phyloP scores from a whole-genome alignment of 37 sponge, comb jelly and placozoan species.

The Petrosia ficiformis region DNA sequence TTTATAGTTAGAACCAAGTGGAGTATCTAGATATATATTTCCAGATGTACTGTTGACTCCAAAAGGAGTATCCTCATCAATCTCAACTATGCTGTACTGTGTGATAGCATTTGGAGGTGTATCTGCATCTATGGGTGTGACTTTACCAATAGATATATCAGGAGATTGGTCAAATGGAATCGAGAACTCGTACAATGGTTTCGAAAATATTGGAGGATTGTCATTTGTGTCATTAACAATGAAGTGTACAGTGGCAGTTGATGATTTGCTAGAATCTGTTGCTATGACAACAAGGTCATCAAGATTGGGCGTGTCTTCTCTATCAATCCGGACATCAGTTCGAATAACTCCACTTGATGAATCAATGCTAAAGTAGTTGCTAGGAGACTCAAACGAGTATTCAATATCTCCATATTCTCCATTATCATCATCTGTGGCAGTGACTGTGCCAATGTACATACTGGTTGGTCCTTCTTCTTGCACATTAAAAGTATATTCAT shows the following conservation, averaged over 20 bases:
- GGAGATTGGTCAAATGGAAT: slow-evolving; percentile 4
- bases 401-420: slow-evolving; percentile 19
- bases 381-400: slow-evolving; percentile 23
- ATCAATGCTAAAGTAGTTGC: slow-evolving; percentile 37
- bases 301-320: slow-evolving; percentile 5
- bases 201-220: slow-evolving; percentile 44
- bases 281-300: slow-evolving; percentile 1
- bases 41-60: slow-evolving; percentile 21
- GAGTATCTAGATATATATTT: slow-evolving; percentile 2
- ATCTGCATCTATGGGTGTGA: slow-evolving; percentile 56
- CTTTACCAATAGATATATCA: not conserved
- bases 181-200: slow-evolving; percentile 21
- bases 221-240: slow-evolving; percentile 61
- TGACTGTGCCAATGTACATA: slow-evolving; percentile 16
- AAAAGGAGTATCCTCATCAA: not conserved
- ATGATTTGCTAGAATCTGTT: not conserved
- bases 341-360: slow-evolving; percentile 22
- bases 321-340: slow-evolving; percentile 25
- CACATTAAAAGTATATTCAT: slow-evolving; percentile 26
- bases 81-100: slow-evolving; percentile 6
- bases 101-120: slow-evolving; percentile 31
- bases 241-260: slow-evolving; percentile 32
- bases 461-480: slow-evolving; percentile 22
- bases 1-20: not conserved
- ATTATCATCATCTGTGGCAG: slow-evolving; percentile 45